Base-by-base conservation (phyloP, 2,797 vertebrate species). In the Acipenser transmontanus region DNA sequence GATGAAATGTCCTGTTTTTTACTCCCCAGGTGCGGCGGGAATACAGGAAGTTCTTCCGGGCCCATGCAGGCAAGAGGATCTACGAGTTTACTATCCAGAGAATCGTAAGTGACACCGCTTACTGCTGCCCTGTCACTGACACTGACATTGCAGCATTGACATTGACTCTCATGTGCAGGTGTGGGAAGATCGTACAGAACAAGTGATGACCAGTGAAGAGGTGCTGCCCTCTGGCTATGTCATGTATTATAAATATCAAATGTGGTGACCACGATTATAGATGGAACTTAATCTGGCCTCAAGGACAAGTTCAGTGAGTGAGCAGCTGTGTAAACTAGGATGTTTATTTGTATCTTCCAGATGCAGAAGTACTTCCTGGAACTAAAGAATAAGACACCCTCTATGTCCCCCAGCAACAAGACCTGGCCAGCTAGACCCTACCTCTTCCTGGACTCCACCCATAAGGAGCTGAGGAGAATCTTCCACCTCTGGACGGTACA, bases 31-130 rank as follows among this genome's bases (percentile, higher is more conserved):
- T 99, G 54, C 95, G 97, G 70, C 91, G 94, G 78, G 95, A 99
- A 52, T 99, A 99, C 86, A 89, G 97, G 69, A 99, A 99, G 75
- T 99, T 94, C 89, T 99, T 99, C 87, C 92, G 95, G 84, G 95
- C 94, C 69, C 95, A 97, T 66, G 97, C 97, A 10, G 96, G 96
- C 72, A 96, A 87, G 85, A 99, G 97, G 91, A 99, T 99, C 74
- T 97, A 95, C 72, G 86, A 93, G 68, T 98, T 98, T 83, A 96
- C 88, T 54, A 89, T 99, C 74, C 97, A 98, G 87, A 94, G 94
- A 86, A 92, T 96, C 74, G 97, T 99, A 89, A 89, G 97, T 91
- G 10, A 6, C 17, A 1, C 56, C 69, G 56, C 48, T 67, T 50
- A 57, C 34, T 34, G 34, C 34, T 34, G 34, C 34, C 34, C 34